Percentiles rank a stretch among this genome's conserved stretches.
Conservation (phyloP, 2,888 invertebrate genomes). For the Drosophila hawaiiensis region DNA sequence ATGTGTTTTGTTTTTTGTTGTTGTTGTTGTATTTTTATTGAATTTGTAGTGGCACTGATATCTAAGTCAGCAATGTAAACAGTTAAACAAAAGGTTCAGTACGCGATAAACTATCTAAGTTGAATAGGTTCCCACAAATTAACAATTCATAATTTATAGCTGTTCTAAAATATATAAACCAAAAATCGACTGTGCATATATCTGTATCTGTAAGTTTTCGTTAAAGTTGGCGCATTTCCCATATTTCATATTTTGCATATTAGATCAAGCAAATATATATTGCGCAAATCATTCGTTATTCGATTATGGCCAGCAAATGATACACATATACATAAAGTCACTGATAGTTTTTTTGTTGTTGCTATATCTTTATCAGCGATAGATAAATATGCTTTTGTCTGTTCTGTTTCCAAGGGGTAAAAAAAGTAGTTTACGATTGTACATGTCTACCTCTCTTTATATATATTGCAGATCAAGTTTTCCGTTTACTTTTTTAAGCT, state of each 20-base stretch:
- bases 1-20: neutral
- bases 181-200: neutral
- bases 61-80: constrained; percentile 8
- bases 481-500: neutral
- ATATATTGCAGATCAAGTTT: neutral
- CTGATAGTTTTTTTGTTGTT: neutral
- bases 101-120: neutral
- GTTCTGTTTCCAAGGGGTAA: neutral
- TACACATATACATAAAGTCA: neutral
- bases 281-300: neutral
- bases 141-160: neutral
- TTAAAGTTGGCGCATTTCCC: neutral
- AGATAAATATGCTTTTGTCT: neutral
- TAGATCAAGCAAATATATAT: neutral
- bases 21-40: neutral
- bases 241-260: neutral
- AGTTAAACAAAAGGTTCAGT: constrained; percentile 1
- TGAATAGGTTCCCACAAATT: neutral
- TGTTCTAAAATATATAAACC: neutral
- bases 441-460: neutral
- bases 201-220: neutral
- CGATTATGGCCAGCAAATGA: neutral
- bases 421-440: neutral
- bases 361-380: neutral
- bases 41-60: constrained; percentile 29